Conservation (phyloP, 30 jellyfish, hydroid and myxozoan species). For the Turritopsis dohrnii region DNA sequence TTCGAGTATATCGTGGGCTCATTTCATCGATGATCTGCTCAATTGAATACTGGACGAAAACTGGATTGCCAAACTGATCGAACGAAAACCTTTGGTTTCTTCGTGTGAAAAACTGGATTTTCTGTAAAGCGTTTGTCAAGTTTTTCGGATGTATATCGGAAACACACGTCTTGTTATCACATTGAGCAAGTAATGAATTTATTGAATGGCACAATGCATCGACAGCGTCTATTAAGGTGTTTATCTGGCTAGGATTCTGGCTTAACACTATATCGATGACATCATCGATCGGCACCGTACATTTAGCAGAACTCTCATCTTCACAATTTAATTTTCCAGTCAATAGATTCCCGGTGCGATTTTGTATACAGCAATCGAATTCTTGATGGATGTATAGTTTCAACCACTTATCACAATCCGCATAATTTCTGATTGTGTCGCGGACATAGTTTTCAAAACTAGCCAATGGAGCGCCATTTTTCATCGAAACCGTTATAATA, state of each 20-base stretch:
- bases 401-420: slow-evolving; percentile 74
- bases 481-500: slow-evolving; percentile 22
- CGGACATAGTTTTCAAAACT: slow-evolving; percentile 40
- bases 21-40: slow-evolving; percentile 59
- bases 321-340: not conserved
- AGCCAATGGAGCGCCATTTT: slow-evolving; percentile 30
- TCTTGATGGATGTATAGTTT: slow-evolving; percentile 18
- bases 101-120: slow-evolving; percentile 46
- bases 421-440: slow-evolving; percentile 32
- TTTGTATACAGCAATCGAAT: slow-evolving; percentile 25
- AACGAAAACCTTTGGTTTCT: slow-evolving; percentile 41
- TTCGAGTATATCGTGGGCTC: slow-evolving; percentile 19
- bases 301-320: not conserved
- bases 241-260: slow-evolving; percentile 23
- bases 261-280: not conserved
- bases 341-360: not conserved
- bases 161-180: not conserved
- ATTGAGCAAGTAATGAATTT: not conserved
- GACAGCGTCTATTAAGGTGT: slow-evolving; percentile 34
- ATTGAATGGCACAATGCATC: slow-evolving; percentile 16
- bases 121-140: slow-evolving; percentile 30
- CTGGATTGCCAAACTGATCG: slow-evolving; percentile 62
- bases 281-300: slow-evolving; percentile 4
- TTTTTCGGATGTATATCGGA: slow-evolving; percentile 6
- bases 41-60: slow-evolving; percentile 45